These are phyloP conservation scores for Lophotis ruficrista DNA, from an alignment of 2,113 vertebrate species.

Conservation along the genomic window DNA sequence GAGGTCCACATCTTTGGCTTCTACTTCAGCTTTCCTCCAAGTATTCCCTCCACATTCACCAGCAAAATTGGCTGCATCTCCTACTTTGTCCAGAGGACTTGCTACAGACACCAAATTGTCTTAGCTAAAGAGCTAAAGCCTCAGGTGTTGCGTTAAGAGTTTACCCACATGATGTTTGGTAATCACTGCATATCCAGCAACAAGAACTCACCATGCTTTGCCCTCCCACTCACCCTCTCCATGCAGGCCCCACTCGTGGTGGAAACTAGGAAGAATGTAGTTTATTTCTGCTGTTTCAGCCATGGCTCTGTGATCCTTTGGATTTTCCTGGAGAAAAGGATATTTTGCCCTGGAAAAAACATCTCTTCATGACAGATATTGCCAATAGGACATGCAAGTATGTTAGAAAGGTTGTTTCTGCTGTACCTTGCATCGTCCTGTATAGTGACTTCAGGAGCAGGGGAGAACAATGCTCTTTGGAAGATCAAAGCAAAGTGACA, in stretches of 20 bases:
- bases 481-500: background rate
- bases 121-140: conserved; percentile 26
- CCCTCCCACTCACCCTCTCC: background rate
- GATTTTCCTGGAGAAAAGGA: conserved; percentile 18
- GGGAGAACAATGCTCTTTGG: background rate
- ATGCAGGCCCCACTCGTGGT: conserved; percentile 27
- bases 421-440: conserved; percentile 25
- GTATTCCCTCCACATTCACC: conserved; percentile 58
- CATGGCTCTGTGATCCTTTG: conserved; percentile 1
- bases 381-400: conserved; percentile 41
- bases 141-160: background rate
- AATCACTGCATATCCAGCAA: background rate
- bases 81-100: conserved; percentile 30
- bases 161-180: background rate
- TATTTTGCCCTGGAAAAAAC: conserved; percentile 4
- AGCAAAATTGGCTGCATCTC: conserved; percentile 53
- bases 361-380: conserved; percentile 43
- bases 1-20: conserved; percentile 70
- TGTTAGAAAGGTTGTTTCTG: conserved; percentile 8
- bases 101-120: conserved; percentile 9
- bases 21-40: conserved; percentile 63
- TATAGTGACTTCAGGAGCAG: conserved; percentile 43
- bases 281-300: conserved; percentile 48
- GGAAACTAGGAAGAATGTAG: background rate
- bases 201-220: background rate